phyloP scores from a whole-genome alignment of 2,888 invertebrate species.

The Nudaria mundana region DNA sequence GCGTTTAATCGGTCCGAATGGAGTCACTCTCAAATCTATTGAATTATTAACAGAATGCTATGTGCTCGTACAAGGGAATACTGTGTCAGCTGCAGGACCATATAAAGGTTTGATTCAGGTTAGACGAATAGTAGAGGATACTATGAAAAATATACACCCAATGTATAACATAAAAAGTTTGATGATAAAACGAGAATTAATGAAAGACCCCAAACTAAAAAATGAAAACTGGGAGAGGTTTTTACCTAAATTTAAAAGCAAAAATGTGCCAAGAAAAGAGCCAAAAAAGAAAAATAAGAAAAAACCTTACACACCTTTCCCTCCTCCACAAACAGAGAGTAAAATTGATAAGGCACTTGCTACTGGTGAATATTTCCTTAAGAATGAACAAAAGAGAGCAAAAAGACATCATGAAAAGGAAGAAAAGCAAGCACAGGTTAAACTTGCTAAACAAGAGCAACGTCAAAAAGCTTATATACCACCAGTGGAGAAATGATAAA shows the following conservation, averaged over 20 bases:
- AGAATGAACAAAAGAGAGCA: slow-evolving; percentile 88
- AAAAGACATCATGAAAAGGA: slow-evolving; percentile 87
- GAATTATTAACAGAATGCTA: slow-evolving; percentile 98
- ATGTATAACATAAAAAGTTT: slow-evolving; percentile 98
- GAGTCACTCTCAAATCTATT: slow-evolving; percentile 98
- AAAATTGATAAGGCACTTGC: slow-evolving; percentile 96
- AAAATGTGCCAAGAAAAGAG: slow-evolving; percentile 94
- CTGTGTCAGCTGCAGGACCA: slow-evolving; percentile 97
- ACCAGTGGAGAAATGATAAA: no score
- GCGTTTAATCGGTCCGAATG: slow-evolving; percentile 97
- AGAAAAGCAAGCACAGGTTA: slow-evolving; percentile 88
- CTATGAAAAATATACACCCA: slow-evolving; percentile 99
- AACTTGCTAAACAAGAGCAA: slow-evolving; percentile 87
- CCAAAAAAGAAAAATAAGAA: slow-evolving; percentile 94
- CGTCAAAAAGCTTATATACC: slow-evolving; percentile 91
- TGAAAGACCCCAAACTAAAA: slow-evolving; percentile 94
- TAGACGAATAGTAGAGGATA: slow-evolving; percentile 95
- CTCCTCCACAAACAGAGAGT: slow-evolving; percentile 95
- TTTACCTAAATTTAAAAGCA: slow-evolving; percentile 94
- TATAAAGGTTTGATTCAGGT: slow-evolving; percentile 94
- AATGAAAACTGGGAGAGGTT: slow-evolving; percentile 98
- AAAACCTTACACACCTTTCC: slow-evolving; percentile 98
- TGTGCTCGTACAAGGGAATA: slow-evolving; percentile 97
- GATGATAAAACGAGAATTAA: slow-evolving; percentile 98
- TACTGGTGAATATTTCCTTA: slow-evolving; percentile 98